Evolutionary conservation across 2,797 vertebrate genomes (phyloP).

Genomic region (Sebastes reedi): DNA sequence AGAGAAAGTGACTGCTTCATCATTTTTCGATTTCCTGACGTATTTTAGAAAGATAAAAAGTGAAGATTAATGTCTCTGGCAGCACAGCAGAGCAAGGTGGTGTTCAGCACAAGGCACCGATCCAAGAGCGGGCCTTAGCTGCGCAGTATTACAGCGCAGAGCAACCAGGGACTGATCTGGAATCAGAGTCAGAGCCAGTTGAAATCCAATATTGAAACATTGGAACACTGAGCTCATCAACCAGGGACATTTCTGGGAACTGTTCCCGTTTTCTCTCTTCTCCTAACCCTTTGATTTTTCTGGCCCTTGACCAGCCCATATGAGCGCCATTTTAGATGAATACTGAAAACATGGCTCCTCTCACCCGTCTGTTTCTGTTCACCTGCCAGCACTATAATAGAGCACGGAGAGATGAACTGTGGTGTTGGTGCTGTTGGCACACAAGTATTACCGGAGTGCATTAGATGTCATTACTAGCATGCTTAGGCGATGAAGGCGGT

Average conservation of each 20-base stretch:
- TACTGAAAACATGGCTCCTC: constrained; percentile 53
- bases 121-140: constrained; percentile 65
- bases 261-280: constrained; percentile 55
- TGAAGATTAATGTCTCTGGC: constrained; percentile 74
- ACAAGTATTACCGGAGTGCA: constrained; percentile 9
- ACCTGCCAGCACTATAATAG: constrained; percentile 55
- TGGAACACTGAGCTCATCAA: constrained; percentile 62
- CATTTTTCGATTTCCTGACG: constrained; percentile 76
- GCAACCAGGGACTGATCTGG: constrained; percentile 59
- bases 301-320: constrained; percentile 57
- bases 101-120: constrained; percentile 64
- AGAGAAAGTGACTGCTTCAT: constrained; percentile 75
- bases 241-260: constrained; percentile 70
- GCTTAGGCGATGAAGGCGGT: constrained; percentile 2
- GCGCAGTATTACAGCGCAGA: constrained; percentile 10
- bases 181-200: constrained; percentile 60
- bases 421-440: constrained; percentile 35
- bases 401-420: constrained; percentile 28
- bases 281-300: constrained; percentile 58
- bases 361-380: constrained; percentile 50
- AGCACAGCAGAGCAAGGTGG: constrained; percentile 58
- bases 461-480: constrained; percentile 33
- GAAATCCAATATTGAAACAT: constrained; percentile 62
- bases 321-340: constrained; percentile 62
- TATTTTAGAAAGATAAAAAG: constrained; percentile 76